phyloP scores from a whole-genome alignment of 2,113 vertebrate species.

The Tringa solitaria region DNA sequence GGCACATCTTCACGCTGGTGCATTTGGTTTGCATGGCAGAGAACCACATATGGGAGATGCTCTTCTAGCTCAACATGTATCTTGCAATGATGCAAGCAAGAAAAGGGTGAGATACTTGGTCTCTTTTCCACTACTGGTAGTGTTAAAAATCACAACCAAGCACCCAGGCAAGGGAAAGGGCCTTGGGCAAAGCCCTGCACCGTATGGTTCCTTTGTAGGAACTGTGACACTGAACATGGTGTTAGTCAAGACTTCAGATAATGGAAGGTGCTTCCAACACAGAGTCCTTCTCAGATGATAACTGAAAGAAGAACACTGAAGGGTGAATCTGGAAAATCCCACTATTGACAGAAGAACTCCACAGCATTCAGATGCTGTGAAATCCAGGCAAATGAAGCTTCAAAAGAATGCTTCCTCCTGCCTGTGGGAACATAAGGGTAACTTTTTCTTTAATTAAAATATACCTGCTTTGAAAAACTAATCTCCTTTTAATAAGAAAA shows the following conservation, averaged over 20 bases:
- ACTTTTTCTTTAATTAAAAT: neutral
- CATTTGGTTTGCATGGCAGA: neutral
- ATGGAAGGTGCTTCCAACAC: neutral
- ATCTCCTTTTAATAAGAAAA: neutral
- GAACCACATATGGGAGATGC: fast-evolving
- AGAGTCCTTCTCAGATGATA: neutral
- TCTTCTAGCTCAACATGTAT: neutral
- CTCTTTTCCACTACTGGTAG: neutral
- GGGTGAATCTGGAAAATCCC: neutral
- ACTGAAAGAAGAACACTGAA: neutral
- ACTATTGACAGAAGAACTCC: neutral
- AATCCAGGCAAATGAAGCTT: neutral
- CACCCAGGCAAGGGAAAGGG: neutral
- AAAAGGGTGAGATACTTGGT: neutral
- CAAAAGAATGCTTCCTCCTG: neutral
- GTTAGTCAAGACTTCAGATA: neutral
- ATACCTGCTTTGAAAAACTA: neutral
- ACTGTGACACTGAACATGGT: too few species aligned
- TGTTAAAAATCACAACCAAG: too few species aligned
- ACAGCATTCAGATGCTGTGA: neutral
- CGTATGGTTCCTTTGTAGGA: neutral
- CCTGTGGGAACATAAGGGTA: neutral
- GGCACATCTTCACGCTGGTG: neutral
- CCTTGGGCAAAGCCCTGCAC: neutral
- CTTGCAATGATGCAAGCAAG: neutral